Base-by-base conservation (phyloP, 2,888 invertebrate genomes). In the Folsomia manolachei region DNA sequence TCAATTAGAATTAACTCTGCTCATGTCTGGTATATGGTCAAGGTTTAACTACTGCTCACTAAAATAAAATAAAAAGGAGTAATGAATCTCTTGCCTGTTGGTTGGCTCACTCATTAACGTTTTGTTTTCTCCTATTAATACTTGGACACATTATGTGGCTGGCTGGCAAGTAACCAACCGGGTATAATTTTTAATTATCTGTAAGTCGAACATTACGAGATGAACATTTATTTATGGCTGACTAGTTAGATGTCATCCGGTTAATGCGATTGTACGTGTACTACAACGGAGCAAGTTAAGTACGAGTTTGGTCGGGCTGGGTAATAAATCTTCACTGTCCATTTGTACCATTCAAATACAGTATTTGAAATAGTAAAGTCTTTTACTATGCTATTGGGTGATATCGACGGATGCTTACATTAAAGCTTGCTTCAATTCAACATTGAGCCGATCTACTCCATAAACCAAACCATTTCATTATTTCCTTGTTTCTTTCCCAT, bases 251-350 rank as follows among this genome's bases (percentile, higher is more conserved):
- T 64, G 64, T 64, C 64, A 64, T 4, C 64, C 26, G 11, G 64
- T 64, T 64, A 64, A 64, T 64, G 64, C 27, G 64, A 64, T 19
- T 64, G 64, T 27, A 27, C 26, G n/a, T n/a, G n/a, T n/a, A n/a
- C n/a, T n/a, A n/a, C n/a, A n/a, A n/a, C n/a, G n/a, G n/a, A n/a
- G n/a, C n/a, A n/a, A n/a, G n/a, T n/a, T n/a, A n/a, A n/a, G n/a
- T n/a, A n/a, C n/a, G n/a, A n/a, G n/a, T n/a, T n/a, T 26, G 2
- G 21, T 25, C 64, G 39, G 4, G 4, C 39, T 4, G 14, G 39
- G 39, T 39, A 39, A 64, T 64, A 27, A 64, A 64, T 64, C 64
- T 64, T 64, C 21, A 39, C 39, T 14, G 39, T 39, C 39, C 39
- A 39, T 9, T 9, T 39, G 7, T 39, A 4, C 39, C 14, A 39